Percentiles rank a stretch among this genome's conserved stretches.
phyloP scores from a whole-genome alignment of 2,888 invertebrate species.

The Alloplasta piceator region DNA sequence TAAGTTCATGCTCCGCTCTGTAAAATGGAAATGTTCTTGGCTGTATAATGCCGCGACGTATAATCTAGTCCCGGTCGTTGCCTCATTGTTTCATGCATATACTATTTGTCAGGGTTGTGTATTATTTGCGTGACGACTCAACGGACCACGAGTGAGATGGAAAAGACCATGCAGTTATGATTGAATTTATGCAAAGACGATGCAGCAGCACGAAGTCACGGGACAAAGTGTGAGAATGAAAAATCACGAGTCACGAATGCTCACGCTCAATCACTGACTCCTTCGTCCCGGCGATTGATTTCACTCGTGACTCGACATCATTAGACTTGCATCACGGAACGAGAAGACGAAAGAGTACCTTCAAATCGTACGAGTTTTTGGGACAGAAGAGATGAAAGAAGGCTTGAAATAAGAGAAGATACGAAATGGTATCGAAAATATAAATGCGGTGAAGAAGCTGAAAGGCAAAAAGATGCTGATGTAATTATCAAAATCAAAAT shows the following conservation, averaged over 20 bases:
- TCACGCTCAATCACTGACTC: background rate
- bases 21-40: constrained; percentile 9
- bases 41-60: background rate
- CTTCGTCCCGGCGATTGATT: constrained; percentile 14
- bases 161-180: constrained; percentile 65
- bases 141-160: constrained; percentile 21
- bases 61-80: background rate
- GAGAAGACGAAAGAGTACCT: constrained; percentile 2
- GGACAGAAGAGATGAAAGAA: constrained; percentile 14
- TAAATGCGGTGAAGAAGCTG: constrained; percentile 61
- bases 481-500: too few species aligned
- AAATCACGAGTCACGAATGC: constrained; percentile 23
- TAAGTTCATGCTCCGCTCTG: constrained; percentile 2
- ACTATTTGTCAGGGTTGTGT: background rate
- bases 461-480: too few species aligned
- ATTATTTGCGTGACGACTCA: background rate
- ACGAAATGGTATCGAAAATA: constrained; percentile 14
- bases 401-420: background rate
- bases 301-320: constrained; percentile 20
- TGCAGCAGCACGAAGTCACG: constrained; percentile 14
- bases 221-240: constrained; percentile 51
- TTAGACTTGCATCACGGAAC: constrained; percentile 27
- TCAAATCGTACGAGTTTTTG: background rate
- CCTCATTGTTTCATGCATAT: constrained; percentile 6
- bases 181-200: constrained; percentile 66